A percentile compares a stretch with the other conserved stretches of the same genome.
These are phyloP conservation scores for Otolemur crassicaudatus DNA, from an alignment of 2,797 vertebrate genomes.

Conservation along the genomic window DNA sequence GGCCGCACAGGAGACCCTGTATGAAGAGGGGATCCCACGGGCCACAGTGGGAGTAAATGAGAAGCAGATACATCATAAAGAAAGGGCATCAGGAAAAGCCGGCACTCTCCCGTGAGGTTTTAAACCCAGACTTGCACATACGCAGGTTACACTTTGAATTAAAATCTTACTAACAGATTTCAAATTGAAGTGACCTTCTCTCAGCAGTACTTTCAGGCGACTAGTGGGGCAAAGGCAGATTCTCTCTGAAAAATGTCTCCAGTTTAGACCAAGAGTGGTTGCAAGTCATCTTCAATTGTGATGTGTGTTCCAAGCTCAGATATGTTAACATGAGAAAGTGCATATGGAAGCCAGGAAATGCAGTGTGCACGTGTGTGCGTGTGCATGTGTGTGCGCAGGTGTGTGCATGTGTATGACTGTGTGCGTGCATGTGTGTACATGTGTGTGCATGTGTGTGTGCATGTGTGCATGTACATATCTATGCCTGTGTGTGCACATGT, in stretches of 20 bases:
- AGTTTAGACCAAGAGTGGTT: too few relatives aligned
- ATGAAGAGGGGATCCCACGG: neutral
- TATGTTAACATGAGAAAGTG: too few relatives aligned
- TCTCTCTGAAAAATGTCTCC: neutral
- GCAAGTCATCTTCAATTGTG: neutral
- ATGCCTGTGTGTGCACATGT: too few relatives aligned
- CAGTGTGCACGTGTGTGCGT: fast-evolving
- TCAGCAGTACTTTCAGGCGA: neutral
- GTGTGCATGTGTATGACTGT: too few relatives aligned
- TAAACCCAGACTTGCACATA: too few relatives aligned
- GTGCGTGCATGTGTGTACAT: too few relatives aligned
- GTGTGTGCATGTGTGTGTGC: too few relatives aligned
- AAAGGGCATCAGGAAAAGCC: neutral
- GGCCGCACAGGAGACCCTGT: too few relatives aligned
- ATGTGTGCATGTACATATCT: too few relatives aligned
- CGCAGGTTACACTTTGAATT: neutral
- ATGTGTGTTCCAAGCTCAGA: neutral
- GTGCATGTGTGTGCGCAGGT: too few relatives aligned
- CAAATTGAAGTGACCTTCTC: too few relatives aligned
- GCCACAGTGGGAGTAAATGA: neutral
- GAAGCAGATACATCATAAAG: neutral
- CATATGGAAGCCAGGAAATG: fast-evolving
- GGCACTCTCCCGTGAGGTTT: neutral
- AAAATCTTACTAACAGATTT: neutral
- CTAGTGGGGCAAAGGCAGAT: fast-evolving